Evolutionary conservation across 2,113 vertebrate species (phyloP).

Genomic region (Lepisosteus osseus): DNA sequence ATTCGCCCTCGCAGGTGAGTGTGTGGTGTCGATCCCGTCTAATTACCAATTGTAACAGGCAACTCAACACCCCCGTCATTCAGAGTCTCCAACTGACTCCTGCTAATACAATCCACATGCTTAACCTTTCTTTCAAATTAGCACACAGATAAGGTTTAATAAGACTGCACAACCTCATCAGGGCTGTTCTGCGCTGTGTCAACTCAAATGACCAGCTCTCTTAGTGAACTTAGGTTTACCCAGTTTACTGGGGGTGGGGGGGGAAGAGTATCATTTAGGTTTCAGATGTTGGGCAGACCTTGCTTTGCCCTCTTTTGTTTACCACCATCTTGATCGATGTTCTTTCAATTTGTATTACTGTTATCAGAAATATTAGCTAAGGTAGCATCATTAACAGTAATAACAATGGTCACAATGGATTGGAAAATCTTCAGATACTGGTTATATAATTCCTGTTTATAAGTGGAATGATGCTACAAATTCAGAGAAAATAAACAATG

Average conservation of each 20-base stretch:
- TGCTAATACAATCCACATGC: slow-evolving; percentile 22
- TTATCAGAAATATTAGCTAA: no score
- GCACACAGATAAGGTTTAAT: slow-evolving; percentile 9
- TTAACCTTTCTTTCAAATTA: slow-evolving; percentile 24
- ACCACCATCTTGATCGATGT: no score
- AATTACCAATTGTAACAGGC: slow-evolving; percentile 37
- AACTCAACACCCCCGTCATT: background rate
- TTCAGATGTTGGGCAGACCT: background rate
- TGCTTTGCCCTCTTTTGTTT: no score
- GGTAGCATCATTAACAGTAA: no score
- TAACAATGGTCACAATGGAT: no score
- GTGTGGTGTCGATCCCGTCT: slow-evolving; percentile 42
- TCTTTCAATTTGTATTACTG: no score
- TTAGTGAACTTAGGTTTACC: background rate
- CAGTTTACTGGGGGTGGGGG: background rate
- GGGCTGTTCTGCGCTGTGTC: slow-evolving; percentile 4
- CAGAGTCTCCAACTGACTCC: slow-evolving; percentile 6
- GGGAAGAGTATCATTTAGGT: background rate
- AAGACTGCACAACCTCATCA: slow-evolving; percentile 1
- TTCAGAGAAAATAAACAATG: no score
- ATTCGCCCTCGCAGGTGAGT: slow-evolving; percentile 32
- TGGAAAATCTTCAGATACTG: no score
- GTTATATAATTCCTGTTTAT: no score
- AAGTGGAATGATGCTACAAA: no score
- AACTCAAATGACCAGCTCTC: background rate